These are phyloP conservation scores for Cyprinodon diabolis DNA, from an alignment of 2,797 vertebrate species.

Conservation along the genomic window DNA sequence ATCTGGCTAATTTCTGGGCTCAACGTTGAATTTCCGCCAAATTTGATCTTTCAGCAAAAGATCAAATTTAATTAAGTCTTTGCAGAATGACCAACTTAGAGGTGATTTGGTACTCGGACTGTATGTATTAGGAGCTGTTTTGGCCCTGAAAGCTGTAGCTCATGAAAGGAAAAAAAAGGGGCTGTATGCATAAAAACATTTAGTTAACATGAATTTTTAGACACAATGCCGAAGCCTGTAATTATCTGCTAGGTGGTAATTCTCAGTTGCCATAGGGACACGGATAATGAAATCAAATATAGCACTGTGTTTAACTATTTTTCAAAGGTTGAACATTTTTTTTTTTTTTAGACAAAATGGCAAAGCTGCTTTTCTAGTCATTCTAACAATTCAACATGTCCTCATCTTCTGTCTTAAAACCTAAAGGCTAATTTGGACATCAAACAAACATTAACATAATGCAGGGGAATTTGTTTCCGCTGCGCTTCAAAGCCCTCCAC, in stretches of 20 bases:
- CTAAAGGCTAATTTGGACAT: conserved; percentile 28
- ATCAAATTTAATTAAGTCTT: not conserved
- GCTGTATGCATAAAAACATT: conserved; percentile 7
- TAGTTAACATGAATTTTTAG: conserved; percentile 22
- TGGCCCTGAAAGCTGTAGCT: not conserved
- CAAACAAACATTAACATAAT: conserved; percentile 20
- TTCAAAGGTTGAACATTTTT: conserved; percentile 12
- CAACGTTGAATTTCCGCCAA: conserved; percentile 39
- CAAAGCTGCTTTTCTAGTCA: not conserved
- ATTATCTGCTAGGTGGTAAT: conserved; percentile 56
- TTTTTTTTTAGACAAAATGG: conserved; percentile 2
- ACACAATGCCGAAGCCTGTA: conserved; percentile 38
- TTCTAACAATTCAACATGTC: conserved; percentile 15
- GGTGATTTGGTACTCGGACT: not conserved
- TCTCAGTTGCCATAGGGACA: conserved; percentile 70
- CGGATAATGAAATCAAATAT: conserved; percentile 56
- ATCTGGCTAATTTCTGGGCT: conserved; percentile 63
- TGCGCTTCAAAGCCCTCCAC: not conserved
- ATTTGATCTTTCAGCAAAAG: conserved; percentile 18
- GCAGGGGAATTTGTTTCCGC: conserved; percentile 10
- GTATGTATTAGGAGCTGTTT: not conserved
- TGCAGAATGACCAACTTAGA: not conserved
- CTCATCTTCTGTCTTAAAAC: not conserved
- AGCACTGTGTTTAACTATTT: conserved; percentile 7
- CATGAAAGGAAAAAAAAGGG: conserved; percentile 10